Base-by-base conservation (phyloP, 1,140 invertebrate species). In the Hypsibius dujardini region DNA sequence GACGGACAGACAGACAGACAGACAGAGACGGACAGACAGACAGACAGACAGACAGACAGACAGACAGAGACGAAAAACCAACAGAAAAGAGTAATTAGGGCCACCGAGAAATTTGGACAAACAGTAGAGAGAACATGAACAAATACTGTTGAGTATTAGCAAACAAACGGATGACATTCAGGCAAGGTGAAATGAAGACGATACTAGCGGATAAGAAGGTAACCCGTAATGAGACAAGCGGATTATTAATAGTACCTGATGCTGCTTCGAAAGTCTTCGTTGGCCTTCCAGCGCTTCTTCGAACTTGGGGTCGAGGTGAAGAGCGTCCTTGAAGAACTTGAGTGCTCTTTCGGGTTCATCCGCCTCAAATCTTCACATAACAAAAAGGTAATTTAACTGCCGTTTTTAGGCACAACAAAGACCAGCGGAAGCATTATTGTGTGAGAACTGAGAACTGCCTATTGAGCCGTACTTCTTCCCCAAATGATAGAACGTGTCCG, bases 391-490 rank as follows among this genome's bases (percentile, higher is more conserved):
- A 56, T 7, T 56, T n/a, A 56, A 7, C 50, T 56, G 7, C 50
- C n/a, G 7, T 56, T 56, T 56, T n/a, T n/a, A n/a, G 50, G 50
- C 7, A 56, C 7, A 56, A 56, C 50, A 7, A 56, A 56, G n/a
- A n/a, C n/a, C 50, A 56, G 7, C n/a, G n/a, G 7, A 7, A 56
- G 50, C 50, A 7, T 56, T 56, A 56, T 56, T 7, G n/a, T n/a
- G n/a, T 56, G 7, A 56, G 7, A n/a, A 28, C 28, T n/a, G 50
- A 56, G 7, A 56, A 56, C 7, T 56, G n/a, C 0, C n/a, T n/a
- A 56, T 7, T n/a, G n/a, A 12, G 50, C n/a, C 50, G 50, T 67
- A 67, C 62, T 42, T 12, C 42, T 67, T 67, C 42, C 62, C 62
- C 12, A 67, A 42, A 42, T 12, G 12, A 42, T 15, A 67, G 42